phyloP scores from a whole-genome alignment of 2,113 vertebrate species.

The Nicator chloris region DNA sequence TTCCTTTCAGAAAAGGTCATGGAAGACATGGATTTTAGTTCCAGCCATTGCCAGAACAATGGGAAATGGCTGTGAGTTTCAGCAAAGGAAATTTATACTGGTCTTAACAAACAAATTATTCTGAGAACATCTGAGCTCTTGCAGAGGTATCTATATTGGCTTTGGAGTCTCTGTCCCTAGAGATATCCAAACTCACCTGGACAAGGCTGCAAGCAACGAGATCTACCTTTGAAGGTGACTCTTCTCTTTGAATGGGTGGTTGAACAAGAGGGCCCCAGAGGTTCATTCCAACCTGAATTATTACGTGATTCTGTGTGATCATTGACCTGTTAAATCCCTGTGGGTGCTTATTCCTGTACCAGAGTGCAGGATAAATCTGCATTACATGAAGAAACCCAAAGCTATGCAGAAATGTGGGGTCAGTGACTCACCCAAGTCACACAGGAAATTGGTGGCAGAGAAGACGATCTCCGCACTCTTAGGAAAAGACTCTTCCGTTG shows the following conservation, averaged over 20 bases:
- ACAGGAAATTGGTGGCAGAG: neutral
- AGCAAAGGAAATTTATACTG: neutral
- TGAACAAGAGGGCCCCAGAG: neutral
- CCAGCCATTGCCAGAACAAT: neutral
- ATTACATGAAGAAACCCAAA: neutral
- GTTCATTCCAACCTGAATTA: neutral
- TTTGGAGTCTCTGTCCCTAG: neutral
- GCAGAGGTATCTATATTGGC: neutral
- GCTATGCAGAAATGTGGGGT: neutral
- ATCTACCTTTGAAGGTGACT: neutral
- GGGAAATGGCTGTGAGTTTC: neutral
- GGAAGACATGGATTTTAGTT: neutral
- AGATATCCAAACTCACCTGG: neutral
- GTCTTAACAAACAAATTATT: neutral
- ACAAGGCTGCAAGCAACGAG: neutral
- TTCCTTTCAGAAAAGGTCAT: neutral
- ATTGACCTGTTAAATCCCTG: neutral
- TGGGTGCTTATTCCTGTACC: neutral
- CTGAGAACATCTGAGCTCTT: neutral
- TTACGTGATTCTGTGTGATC: neutral
- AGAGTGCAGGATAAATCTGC: neutral
- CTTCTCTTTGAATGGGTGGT: neutral
- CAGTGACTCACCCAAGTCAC: neutral
- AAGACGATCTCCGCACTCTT: neutral
- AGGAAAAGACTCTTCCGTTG: neutral